A percentile compares a stretch with the other conserved stretches of the same genome.
phyloP scores from a whole-genome alignment of 2,113 vertebrate genomes.

The Podarcis raffonei region DNA sequence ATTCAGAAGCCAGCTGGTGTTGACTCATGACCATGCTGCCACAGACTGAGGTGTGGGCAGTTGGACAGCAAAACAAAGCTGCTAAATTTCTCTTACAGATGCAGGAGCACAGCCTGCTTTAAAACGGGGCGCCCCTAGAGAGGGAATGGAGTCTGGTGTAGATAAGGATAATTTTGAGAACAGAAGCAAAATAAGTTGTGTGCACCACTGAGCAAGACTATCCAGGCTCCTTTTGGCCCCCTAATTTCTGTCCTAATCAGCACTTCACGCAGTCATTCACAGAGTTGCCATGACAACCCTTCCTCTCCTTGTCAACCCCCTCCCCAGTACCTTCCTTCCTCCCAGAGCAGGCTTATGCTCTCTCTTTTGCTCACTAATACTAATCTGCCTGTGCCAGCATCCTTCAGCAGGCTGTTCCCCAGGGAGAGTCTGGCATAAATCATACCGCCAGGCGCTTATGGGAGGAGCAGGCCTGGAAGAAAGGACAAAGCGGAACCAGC shows the following conservation, averaged over 20 bases:
- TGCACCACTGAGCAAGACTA: too few species aligned
- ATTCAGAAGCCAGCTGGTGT: background rate
- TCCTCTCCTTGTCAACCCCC: background rate
- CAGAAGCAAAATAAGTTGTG: too few species aligned
- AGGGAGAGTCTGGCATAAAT: background rate
- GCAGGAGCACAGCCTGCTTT: background rate
- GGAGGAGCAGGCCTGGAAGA: background rate
- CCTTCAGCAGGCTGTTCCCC: background rate
- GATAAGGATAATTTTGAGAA: background rate
- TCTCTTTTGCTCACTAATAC: background rate
- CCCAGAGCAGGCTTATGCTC: background rate
- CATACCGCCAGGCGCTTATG: background rate
- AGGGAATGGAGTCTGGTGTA: background rate
- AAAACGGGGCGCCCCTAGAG: too few species aligned
- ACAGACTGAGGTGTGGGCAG: background rate
- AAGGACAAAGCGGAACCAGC: background rate
- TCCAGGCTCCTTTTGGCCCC: background rate
- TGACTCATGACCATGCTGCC: background rate
- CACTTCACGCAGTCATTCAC: background rate
- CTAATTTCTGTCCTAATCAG: background rate
- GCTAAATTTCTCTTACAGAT: background rate
- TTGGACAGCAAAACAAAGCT: background rate
- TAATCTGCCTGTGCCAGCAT: background rate
- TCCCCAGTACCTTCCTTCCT: too few species aligned
- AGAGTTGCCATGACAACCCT: slow-evolving; percentile 9